Evolutionary conservation across 2,888 invertebrate species (phyloP), one percentile per base, ranked within the genome.

Genomic region (Drosophila vallismaia): DNA sequence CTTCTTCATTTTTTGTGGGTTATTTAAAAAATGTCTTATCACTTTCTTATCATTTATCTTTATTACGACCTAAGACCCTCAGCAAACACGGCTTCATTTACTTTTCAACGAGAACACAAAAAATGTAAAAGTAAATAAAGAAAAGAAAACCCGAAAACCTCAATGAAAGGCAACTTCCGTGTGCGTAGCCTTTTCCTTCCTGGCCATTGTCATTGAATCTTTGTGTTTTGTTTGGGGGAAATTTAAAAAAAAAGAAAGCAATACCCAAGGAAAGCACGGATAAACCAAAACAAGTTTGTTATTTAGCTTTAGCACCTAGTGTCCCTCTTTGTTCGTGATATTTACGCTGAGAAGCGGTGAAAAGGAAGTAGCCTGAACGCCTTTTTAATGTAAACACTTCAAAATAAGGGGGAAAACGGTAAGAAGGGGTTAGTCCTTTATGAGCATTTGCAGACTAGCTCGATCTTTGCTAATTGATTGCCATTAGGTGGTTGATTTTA

Each of bases 31-130:
- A 60, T 24, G 69, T 77, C 84, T 86, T 88, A 84, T 84, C 84
- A 88, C 87, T 84, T 84, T 73, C 72, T 88, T 86, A 84, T 84
- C 84, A 88, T 84, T 84, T 86, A 84, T 84, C 88, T 88, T 84
- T 84, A 88, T 84, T 88, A 84, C 75, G 87, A 75, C 84, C 70
- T 76, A 74, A 86, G 87, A 85, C 87, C 88, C 88, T 84, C 73
- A 80, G 67, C 76, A 87, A 86, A 88, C 69, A 84, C 81, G 59
- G 71, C 78, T 86, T 88, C 87, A 84, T 84, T 86, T 86, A 80
- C 85, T 78, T 86, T 88, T 76, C 78, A 76, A 78, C 85, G 64
- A 55, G 60, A 64, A 57, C 57, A 60, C 55, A 55, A 42, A 57
- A 63, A 46, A 58, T 49, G 33, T 46, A 42, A 72, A 57, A 49